These are phyloP conservation scores for Dolichotis patagonum DNA, from an alignment of 2,113 vertebrate species.

Conservation along the genomic window DNA sequence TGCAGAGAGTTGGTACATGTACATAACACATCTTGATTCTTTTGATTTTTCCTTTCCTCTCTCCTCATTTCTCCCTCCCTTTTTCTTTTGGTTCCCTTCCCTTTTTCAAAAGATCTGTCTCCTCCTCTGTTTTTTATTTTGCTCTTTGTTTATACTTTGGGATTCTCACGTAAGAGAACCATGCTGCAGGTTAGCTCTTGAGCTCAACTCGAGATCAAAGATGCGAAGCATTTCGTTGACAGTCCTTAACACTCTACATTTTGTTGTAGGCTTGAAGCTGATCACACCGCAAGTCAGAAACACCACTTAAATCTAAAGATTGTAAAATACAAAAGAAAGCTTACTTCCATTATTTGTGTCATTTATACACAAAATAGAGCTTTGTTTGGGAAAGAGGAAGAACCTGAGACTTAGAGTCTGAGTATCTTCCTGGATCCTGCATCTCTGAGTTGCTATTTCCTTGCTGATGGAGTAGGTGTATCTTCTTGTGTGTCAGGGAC, in stretches of 20 bases:
- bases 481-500: neutral
- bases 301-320: neutral
- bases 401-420: neutral
- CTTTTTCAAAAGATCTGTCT: neutral
- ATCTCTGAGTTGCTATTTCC: neutral
- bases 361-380: neutral
- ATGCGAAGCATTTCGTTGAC: neutral
- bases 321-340: neutral
- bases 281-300: neutral
- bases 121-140: neutral
- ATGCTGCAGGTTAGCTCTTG: neutral
- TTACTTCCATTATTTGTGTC: neutral
- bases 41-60: neutral
- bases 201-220: neutral
- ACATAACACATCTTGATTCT: neutral
- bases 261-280: neutral
- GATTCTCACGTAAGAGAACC: neutral
- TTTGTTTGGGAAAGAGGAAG: neutral
- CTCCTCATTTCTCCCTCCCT: neutral
- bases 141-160: neutral
- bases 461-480: neutral
- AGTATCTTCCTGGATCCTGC: neutral
- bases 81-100: neutral
- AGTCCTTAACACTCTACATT: neutral
- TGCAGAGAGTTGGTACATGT: rapidly evolving